A percentile compares a stretch with the other conserved stretches of the same genome.
Conservation (phyloP, 2,113 vertebrate species). For the Lagopus leucura region DNA sequence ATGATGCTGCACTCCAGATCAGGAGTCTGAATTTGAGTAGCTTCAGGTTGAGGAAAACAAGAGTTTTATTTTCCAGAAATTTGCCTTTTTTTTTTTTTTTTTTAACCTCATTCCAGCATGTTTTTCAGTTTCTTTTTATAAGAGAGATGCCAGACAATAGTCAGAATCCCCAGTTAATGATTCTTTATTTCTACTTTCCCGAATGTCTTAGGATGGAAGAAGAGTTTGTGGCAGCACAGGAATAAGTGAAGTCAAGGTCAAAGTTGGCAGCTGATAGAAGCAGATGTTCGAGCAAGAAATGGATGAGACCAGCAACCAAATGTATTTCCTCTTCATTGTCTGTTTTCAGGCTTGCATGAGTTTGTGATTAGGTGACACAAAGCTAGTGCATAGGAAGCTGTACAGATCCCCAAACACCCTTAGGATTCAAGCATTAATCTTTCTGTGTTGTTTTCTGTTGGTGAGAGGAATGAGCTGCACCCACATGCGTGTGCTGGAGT, state of each 20-base stretch:
- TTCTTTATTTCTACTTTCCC: neutral
- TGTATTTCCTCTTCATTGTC: neutral
- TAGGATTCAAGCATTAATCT: neutral
- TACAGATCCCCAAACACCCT: neutral
- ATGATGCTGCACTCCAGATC: neutral
- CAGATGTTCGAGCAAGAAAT: neutral
- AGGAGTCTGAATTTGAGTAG: neutral
- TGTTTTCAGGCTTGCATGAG: neutral
- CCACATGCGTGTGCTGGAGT: accelerated
- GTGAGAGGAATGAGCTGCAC: neutral
- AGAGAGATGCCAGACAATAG: neutral
- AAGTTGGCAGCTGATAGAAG: neutral
- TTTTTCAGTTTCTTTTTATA: neutral
- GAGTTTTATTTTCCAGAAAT: neutral
- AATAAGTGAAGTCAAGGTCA: neutral
- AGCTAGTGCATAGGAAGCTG: neutral
- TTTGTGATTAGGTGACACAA: neutral
- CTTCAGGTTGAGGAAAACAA: neutral
- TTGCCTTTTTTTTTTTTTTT: neutral
- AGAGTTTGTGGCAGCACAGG: neutral
- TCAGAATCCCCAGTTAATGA: neutral
- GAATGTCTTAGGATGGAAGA: neutral
- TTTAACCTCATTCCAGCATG: neutral
- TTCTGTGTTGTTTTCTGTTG: neutral
- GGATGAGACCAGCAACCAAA: neutral